Evolutionary conservation across 2,113 vertebrate genomes (phyloP).

Genomic region (Coptodon rendalli): DNA sequence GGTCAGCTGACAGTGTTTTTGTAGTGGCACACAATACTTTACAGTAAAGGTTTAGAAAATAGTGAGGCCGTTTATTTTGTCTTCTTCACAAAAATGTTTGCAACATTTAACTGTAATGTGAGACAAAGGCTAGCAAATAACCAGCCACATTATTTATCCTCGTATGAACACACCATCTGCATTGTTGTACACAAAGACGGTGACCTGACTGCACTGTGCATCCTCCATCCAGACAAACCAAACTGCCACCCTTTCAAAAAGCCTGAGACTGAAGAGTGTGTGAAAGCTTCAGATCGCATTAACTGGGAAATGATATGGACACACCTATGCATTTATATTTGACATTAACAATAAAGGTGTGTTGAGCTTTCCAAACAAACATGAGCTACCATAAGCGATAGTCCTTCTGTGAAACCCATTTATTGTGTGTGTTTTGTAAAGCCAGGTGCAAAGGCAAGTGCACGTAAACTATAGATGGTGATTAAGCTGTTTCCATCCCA

Average conservation of each 20-base stretch:
- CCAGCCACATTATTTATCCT: background rate
- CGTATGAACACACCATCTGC: background rate
- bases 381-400: slow-evolving; percentile 2
- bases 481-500: slow-evolving; percentile 30
- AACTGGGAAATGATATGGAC: background rate
- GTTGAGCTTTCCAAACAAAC: background rate
- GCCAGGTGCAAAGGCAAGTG: background rate
- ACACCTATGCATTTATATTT: slow-evolving; percentile 1
- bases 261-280: background rate
- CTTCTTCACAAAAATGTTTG: slow-evolving; percentile 17
- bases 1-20: slow-evolving; percentile 33
- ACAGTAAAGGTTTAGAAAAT: slow-evolving; percentile 19
- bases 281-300: background rate
- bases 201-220: background rate
- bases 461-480: background rate
- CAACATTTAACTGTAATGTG: slow-evolving; percentile 9
- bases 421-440: background rate
- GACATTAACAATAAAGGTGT: slow-evolving; percentile 15
- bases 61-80: background rate
- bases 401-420: background rate
- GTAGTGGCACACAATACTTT: slow-evolving; percentile 16
- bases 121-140: slow-evolving; percentile 9
- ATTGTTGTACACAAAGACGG: background rate
- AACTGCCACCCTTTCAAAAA: background rate
- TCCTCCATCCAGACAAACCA: background rate